Base-by-base conservation (phyloP, 2,797 vertebrate species). In the Melanogrammus aeglefinus region DNA sequence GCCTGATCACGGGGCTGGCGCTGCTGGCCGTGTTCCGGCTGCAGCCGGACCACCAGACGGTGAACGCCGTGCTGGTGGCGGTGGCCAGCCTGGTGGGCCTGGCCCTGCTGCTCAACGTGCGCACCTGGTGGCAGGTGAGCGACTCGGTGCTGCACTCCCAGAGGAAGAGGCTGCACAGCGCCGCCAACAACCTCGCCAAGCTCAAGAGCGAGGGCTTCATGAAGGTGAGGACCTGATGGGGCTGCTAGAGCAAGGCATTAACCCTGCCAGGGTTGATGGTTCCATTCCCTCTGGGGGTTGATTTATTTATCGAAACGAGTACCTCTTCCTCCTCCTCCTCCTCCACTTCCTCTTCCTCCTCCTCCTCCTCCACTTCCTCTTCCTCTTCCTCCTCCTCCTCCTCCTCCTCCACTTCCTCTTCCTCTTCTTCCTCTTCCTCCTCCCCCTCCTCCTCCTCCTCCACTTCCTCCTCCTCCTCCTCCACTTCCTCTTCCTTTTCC, bases 201-300 rank as follows among this genome's bases (percentile, higher is more conserved):
- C 85, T 99, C 81, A 99, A 99, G 89, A 98, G 96, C 0, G 98
- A 99, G 86, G 98, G 98, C 0, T 99, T 99, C 89, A 99, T 99
- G 98, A 99, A 99, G 94, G 97, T 97, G 83, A 57, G 51, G 4
- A n/a, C 44, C 44, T 10, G 31, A 31, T 31, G 31, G 31, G 31
- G 31, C 1, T 31, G 1, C 1, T 31, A 31, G 31, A 41, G 39
- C 39, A 41, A 41, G 39, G 39, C 39, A 41, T 41, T 10, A 41
- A 10, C 39, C 10, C 12, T 41, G 39, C 39, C 39, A 41, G 9
- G 39, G 39, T 14, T 13, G 12, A 12, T 9, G 8, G 39, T 41
- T 41, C 12, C 0, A 41, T 1, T 41, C 39, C 39, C 39, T 41
- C 9, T 41, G 8, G 39, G 8, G 12, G 13, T 41, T 41, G 39